Evolutionary conservation across 2,888 invertebrate species (phyloP).

Genomic region (Lasioglossum lativentre): DNA sequence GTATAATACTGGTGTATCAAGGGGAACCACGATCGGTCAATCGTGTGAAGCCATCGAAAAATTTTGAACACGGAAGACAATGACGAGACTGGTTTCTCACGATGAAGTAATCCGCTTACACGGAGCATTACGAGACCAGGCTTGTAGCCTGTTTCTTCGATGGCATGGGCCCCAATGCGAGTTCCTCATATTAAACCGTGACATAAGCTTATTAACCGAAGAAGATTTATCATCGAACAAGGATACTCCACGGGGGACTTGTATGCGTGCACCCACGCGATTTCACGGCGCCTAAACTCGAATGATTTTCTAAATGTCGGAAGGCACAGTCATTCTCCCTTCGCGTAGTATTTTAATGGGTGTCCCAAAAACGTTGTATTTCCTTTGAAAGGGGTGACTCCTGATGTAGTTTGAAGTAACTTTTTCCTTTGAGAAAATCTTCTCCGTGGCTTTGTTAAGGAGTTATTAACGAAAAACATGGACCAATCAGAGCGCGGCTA

Average conservation of each 20-base stretch:
- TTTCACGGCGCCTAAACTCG: slow-evolving; percentile 35
- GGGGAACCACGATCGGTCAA: background rate
- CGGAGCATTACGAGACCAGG: slow-evolving; percentile 9
- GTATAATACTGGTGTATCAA: too few relatives aligned
- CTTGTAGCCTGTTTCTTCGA: slow-evolving; percentile 28
- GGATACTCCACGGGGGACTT: background rate
- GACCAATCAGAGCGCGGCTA: too few relatives aligned
- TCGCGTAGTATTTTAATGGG: background rate
- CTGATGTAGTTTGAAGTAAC: too few relatives aligned
- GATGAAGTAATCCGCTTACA: slow-evolving; percentile 38
- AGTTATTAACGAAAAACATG: too few relatives aligned
- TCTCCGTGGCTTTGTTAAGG: too few relatives aligned
- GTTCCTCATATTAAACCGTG: slow-evolving; percentile 56
- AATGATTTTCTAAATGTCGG: slow-evolving; percentile 39
- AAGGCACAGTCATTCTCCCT: background rate
- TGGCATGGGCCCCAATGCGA: slow-evolving; percentile 19
- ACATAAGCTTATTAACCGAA: slow-evolving; percentile 63
- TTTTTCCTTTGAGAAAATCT: too few relatives aligned
- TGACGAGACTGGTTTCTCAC: background rate
- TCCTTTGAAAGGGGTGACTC: too few relatives aligned
- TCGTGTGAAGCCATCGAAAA: slow-evolving; percentile 1
- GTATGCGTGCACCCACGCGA: slow-evolving; percentile 45
- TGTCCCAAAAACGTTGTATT: too few relatives aligned
- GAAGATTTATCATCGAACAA: slow-evolving; percentile 55
- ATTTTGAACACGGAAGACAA: slow-evolving; percentile 14